A percentile compares a stretch with the other conserved stretches of the same genome.
phyloP scores from a whole-genome alignment of 2,797 vertebrate species.

The Phylloscopus collybita region DNA sequence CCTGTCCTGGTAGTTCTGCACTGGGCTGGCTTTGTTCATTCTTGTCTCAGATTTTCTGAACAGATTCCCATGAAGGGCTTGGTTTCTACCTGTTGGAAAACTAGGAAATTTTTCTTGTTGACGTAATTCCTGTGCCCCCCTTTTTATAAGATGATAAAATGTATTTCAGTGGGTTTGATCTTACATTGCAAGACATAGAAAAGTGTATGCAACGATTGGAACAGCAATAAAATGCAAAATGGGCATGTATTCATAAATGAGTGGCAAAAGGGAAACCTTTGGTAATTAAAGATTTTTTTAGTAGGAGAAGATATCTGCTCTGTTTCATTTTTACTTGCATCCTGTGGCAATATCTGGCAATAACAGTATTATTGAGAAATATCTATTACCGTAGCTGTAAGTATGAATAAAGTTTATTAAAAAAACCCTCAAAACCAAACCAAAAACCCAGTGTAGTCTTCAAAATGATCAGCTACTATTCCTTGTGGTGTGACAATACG shows the following conservation, averaged over 20 bases:
- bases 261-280: neutral
- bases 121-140: neutral
- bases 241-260: neutral
- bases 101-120: neutral
- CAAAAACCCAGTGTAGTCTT: neutral
- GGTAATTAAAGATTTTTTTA: neutral
- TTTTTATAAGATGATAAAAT: neutral
- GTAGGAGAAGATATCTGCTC: neutral
- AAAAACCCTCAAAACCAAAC: neutral
- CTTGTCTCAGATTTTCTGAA: neutral
- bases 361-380: neutral
- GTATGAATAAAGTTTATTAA: neutral
- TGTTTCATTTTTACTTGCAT: neutral
- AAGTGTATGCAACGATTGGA: neutral
- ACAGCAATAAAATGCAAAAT: neutral
- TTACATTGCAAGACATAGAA: neutral
- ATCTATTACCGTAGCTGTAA: neutral
- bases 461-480: neutral
- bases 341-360: neutral
- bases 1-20: neutral
- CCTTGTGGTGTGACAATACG: neutral
- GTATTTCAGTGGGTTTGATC: neutral
- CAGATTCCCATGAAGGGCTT: neutral
- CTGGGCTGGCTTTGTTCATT: neutral
- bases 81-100: neutral